Conservation (phyloP, 2,113 vertebrate species). For the Corythaixoides concolor region DNA sequence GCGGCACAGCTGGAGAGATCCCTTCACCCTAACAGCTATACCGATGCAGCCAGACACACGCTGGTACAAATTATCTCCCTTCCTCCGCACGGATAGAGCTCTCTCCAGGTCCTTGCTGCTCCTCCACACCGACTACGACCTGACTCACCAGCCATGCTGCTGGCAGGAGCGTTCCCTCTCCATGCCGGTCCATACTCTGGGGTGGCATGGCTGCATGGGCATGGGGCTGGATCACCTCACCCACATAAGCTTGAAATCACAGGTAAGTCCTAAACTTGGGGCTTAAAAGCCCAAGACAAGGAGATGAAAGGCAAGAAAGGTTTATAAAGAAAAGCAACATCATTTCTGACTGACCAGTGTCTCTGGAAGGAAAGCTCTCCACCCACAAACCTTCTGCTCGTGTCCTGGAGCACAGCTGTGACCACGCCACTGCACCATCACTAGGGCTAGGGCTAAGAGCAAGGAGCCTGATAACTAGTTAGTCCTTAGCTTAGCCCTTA, state of each 20-base stretch:
- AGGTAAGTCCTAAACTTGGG: neutral
- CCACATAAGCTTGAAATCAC: neutral
- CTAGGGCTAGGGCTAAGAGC: neutral
- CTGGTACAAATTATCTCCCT: neutral
- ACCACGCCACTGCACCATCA: neutral
- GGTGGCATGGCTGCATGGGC: rapidly evolving
- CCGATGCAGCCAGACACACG: neutral
- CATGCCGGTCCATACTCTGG: rapidly evolving
- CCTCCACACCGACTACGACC: neutral
- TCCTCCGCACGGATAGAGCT: neutral
- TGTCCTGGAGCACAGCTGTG: neutral
- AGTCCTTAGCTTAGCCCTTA: neutral
- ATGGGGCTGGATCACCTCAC: neutral
- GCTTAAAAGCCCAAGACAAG: neutral
- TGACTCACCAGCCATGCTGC: neutral
- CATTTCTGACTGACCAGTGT: neutral
- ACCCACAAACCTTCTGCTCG: neutral
- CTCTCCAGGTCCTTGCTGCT: neutral
- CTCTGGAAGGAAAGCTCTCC: neutral
- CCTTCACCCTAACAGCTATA: neutral
- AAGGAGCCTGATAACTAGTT: neutral
- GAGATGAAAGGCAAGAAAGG: neutral
- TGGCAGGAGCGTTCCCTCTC: neutral
- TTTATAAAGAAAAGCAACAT: neutral
- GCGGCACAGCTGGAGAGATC: neutral